Evolutionary conservation across 2,888 invertebrate species (phyloP), one percentile per base, ranked within the genome.

Genomic region (Chydorus sphaericus): DNA sequence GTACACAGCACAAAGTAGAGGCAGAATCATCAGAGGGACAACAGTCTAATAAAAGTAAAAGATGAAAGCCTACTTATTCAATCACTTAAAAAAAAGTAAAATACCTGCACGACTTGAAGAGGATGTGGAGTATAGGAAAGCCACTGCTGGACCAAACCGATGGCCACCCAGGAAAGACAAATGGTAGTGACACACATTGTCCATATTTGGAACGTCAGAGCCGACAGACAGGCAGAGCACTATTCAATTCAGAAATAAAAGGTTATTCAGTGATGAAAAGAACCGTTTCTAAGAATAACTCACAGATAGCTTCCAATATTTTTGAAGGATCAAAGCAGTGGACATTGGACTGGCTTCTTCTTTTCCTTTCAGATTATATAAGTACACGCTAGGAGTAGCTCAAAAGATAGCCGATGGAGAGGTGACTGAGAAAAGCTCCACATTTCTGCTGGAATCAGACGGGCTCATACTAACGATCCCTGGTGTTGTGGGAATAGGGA

Each of bases 221-320:
- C 70, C 6, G 70, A 68, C 53, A 68, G 59, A 16, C 67, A 62
- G 60, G 71, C 63, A 3, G 70, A 65, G 49, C 65, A 64, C 71
- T 71, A 61, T 10, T 28, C 11, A 7, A 31, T 18, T 28, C 18
- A 16, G 30, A 57, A 18, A n/a, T 30, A 20, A 31, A 59, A 53
- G 36, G n/a, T 38, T 49, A 50, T 39, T 48, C 10, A 49, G 16
- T n/a, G n/a, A 30, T n/a, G 33, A 33, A n/a, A n/a, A n/a, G n/a
- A n/a, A n/a, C n/a, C 29, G 7, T 31, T 28, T n/a, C n/a, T n/a
- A n/a, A n/a, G n/a, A n/a, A n/a, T n/a, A 31, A 61, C 66, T 63
- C 60, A 69, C 71, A 57, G 66, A 65, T 48, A 71, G 64, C 60
- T 69, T 70, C 69, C 70, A 71, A 61, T 69, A 70, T 16, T 66